These are phyloP conservation scores for Dipus sagitta DNA, from an alignment of 2,797 vertebrate genomes.

Conservation along the genomic window DNA sequence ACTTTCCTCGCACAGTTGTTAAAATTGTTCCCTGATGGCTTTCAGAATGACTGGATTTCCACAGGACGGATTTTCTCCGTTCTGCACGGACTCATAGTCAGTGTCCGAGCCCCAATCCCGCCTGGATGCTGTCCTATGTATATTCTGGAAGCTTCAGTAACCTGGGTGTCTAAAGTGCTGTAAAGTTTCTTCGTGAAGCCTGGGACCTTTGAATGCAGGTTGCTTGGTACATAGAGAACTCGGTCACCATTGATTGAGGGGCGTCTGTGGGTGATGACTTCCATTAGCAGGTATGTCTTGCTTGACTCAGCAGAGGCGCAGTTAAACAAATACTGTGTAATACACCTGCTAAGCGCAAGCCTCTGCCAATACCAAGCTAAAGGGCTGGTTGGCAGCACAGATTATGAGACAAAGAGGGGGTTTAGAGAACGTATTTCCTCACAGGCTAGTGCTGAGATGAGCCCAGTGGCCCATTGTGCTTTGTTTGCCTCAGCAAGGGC, in stretches of 20 bases:
- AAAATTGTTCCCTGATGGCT: neutral
- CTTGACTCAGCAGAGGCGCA: neutral
- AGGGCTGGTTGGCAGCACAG: neutral
- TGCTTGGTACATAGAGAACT: neutral
- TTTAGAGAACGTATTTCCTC: neutral
- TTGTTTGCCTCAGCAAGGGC: rapidly evolving
- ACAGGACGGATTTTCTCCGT: neutral
- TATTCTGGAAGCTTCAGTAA: neutral
- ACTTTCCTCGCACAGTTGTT: neutral
- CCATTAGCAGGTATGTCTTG: neutral
- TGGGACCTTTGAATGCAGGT: neutral
- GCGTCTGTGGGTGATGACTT: neutral
- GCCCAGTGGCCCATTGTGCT: neutral
- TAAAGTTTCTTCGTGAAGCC: neutral
- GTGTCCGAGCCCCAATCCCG: neutral
- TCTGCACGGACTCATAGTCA: neutral
- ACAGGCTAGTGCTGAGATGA: neutral
- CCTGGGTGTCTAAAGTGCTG: neutral
- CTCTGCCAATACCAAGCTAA: neutral
- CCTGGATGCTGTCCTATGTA: rapidly evolving
- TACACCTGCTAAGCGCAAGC: neutral
- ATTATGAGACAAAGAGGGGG: neutral
- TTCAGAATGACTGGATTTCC: neutral
- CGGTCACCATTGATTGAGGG: neutral
- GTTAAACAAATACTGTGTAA: neutral